phyloP scores from a whole-genome alignment of 2,797 vertebrate genomes.

The Alexandromys oeconomus region DNA sequence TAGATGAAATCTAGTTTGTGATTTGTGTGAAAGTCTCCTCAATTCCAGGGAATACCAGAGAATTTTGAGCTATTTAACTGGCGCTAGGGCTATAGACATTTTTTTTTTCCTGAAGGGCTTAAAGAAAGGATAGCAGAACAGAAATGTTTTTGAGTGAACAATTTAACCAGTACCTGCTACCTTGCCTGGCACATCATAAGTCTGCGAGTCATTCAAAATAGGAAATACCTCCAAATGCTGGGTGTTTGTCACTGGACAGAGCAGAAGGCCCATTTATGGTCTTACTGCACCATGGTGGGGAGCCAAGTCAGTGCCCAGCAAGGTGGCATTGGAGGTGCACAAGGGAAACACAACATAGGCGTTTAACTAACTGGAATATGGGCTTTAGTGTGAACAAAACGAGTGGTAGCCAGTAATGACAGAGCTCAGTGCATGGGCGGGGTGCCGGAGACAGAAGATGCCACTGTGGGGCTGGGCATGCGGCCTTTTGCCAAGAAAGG shows the following conservation, averaged over 20 bases:
- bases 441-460: background rate
- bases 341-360: background rate
- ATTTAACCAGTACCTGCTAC: background rate
- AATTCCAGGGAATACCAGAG: background rate
- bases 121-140: background rate
- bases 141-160: background rate
- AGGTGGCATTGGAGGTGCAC: background rate
- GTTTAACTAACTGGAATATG: background rate
- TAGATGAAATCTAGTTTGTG: constrained; percentile 20
- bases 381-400: background rate
- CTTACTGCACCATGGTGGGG: background rate
- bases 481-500: background rate
- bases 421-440: background rate
- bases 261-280: background rate
- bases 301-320: background rate
- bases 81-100: background rate
- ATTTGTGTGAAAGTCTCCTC: constrained; percentile 36
- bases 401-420: background rate
- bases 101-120: background rate
- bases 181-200: background rate
- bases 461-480: background rate
- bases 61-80: background rate
- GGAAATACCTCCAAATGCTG: background rate
- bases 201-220: background rate
- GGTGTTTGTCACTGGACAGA: background rate